Evolutionary conservation across 2,888 invertebrate species (phyloP).

Genomic region (Cantharis nigra): DNA sequence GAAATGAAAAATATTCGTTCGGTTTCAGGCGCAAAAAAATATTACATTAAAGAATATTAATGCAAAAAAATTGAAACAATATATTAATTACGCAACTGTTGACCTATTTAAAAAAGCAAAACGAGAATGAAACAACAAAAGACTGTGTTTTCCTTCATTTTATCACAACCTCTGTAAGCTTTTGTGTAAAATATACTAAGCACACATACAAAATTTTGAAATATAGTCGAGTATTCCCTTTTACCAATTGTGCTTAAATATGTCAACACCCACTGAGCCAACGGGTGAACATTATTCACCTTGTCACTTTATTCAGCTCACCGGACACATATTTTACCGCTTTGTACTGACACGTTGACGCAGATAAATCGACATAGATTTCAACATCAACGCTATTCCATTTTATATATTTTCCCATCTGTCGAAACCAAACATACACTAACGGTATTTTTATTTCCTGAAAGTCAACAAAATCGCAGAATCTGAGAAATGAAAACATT

Average conservation of each 20-base stretch:
- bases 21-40: neutral
- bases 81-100: neutral
- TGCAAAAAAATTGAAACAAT: neutral
- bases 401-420: slow-evolving; percentile 30
- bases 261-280: slow-evolving; percentile 29
- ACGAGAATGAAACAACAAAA: neutral
- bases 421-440: slow-evolving; percentile 28
- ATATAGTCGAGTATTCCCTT: slow-evolving; percentile 20
- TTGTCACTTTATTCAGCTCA: slow-evolving; percentile 32
- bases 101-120: neutral
- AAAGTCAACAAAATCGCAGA: slow-evolving; percentile 25
- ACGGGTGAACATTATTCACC: slow-evolving; percentile 32
- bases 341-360: slow-evolving; percentile 31
- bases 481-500: slow-evolving; percentile 21
- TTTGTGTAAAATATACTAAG: slow-evolving; percentile 12
- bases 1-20: neutral
- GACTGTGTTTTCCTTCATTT: neutral
- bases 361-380: slow-evolving; percentile 32
- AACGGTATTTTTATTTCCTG: slow-evolving; percentile 26
- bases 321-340: slow-evolving; percentile 32
- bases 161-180: slow-evolving; percentile 1
- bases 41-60: neutral
- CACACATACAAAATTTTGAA: slow-evolving; percentile 19
- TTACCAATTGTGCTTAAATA: slow-evolving; percentile 27
- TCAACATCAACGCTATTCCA: slow-evolving; percentile 30